These are phyloP conservation scores for Gadus macrocephalus DNA, from an alignment of 2,113 vertebrate species.

Conservation along the genomic window DNA sequence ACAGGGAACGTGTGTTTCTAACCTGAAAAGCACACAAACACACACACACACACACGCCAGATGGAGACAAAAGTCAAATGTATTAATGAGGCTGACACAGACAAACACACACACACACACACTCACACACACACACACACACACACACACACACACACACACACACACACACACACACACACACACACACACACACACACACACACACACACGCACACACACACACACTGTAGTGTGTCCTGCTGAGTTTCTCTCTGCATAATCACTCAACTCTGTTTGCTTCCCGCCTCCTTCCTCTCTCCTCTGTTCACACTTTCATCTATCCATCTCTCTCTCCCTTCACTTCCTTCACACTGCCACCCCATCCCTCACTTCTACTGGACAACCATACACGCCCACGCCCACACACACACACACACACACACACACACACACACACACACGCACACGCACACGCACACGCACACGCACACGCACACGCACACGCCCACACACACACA, in stretches of 20 bases:
- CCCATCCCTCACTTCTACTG: background rate
- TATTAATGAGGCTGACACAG: too few relatives aligned
- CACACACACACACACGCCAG: background rate
- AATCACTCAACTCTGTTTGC: background rate
- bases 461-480: too few relatives aligned
- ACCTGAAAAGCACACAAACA: background rate
- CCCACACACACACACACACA: too few relatives aligned
- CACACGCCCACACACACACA: background rate
- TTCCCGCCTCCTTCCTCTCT: background rate
- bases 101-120: too few relatives aligned
- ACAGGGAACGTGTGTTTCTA: background rate
- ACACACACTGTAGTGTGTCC: background rate
- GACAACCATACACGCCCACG: background rate
- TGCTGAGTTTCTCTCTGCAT: background rate
- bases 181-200: too few relatives aligned
- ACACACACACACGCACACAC: too few relatives aligned
- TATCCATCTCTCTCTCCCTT: slow-evolving; percentile 5
- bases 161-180: too few relatives aligned
- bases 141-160: too few relatives aligned
- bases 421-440: too few relatives aligned
- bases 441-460: too few relatives aligned
- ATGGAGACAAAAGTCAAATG: background rate
- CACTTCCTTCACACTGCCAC: background rate
- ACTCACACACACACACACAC: too few relatives aligned
- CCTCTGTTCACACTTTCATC: slow-evolving; percentile 3